Base-by-base conservation (phyloP, 1,140 invertebrate species). In the Drosophila virilis region DNA sequence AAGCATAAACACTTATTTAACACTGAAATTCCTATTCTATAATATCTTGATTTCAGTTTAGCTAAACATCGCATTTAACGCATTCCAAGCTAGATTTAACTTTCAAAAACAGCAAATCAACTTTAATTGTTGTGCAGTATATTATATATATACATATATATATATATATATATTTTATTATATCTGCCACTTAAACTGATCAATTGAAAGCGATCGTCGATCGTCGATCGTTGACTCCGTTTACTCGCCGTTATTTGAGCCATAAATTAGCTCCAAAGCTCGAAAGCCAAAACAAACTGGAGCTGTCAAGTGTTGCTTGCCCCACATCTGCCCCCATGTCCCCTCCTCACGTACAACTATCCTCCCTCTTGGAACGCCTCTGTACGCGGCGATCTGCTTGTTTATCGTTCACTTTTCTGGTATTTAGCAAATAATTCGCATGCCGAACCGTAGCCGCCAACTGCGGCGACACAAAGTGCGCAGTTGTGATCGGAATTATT, bases 401-500 rank as follows among this genome's bases (percentile, higher is more conserved):
- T 59, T 59, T 59, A 35, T 74, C 77, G 77, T 74, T 77, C 75
- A 77, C 67, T 86, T 83, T 74, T 82, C 83, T 89, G 74, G 84
- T 84, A 85, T 90, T 89, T 85, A 78, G 77, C 68, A 66, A 86
- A 90, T 83, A 86, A 76, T 78, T 90, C 79, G 70, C 69, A 86
- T 90, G 83, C 72, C 77, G 68, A 74, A 72, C 77, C 79, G 79
- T 78, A 72, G 79, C 66, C 68, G 60, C 48, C 69, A 78, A 78
- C 77, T 64, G 80, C 82, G 80, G 74, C 72, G 78, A 83, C 88
- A 83, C 81, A 78, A 90, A 86, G 82, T 90, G 77, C 68, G 73
- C 74, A 84, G 72, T 83, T 90, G 88, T 90, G 86, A 80, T 90
- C 74, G 72, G 88, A 90, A 91, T 88, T 88, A 84, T 66, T 91